Conservation (phyloP, 2,113 vertebrate genomes). For the Scatophagus argus region DNA sequence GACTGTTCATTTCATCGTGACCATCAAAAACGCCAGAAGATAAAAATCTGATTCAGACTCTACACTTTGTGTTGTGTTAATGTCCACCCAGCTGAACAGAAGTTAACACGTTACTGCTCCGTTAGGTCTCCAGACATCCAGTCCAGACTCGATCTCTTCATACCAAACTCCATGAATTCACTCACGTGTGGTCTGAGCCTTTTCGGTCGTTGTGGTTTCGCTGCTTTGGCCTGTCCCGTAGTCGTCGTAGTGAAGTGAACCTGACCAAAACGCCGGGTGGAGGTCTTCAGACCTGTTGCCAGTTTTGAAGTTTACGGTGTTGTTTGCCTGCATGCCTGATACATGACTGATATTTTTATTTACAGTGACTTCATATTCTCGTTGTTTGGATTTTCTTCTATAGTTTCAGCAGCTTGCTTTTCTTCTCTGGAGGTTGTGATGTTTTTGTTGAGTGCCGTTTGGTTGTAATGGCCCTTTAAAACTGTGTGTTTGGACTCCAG, state of each 20-base stretch:
- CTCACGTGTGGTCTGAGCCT: too few relatives aligned
- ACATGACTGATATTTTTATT: constrained; percentile 45
- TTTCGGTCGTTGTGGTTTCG: not conserved
- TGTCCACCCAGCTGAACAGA: too few relatives aligned
- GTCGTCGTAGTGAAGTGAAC: constrained; percentile 52
- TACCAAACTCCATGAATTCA: too few relatives aligned
- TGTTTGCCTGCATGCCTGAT: constrained; percentile 74
- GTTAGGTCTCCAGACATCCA: too few relatives aligned
- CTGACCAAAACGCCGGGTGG: constrained; percentile 39
- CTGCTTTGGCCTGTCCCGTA: not conserved
- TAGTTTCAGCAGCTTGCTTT: constrained; percentile 42
- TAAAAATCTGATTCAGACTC: too few relatives aligned
- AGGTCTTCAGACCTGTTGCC: constrained; percentile 41
- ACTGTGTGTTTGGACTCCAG: not conserved
- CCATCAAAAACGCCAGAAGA: too few relatives aligned
- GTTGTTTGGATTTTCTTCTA: not conserved
- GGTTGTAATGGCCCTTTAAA: constrained; percentile 44
- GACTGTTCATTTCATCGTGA: too few relatives aligned
- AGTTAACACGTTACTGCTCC: too few relatives aligned
- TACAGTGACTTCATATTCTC: constrained; percentile 1
- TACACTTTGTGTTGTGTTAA: too few relatives aligned
- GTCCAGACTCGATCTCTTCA: too few relatives aligned
- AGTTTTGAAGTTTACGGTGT: constrained; percentile 64
- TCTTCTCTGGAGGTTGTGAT: constrained; percentile 19
- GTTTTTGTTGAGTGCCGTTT: constrained; percentile 36